Evolutionary conservation across 2,113 vertebrate genomes (phyloP), one percentile per base, ranked within the genome.

Genomic region (Cynocephalus volans): DNA sequence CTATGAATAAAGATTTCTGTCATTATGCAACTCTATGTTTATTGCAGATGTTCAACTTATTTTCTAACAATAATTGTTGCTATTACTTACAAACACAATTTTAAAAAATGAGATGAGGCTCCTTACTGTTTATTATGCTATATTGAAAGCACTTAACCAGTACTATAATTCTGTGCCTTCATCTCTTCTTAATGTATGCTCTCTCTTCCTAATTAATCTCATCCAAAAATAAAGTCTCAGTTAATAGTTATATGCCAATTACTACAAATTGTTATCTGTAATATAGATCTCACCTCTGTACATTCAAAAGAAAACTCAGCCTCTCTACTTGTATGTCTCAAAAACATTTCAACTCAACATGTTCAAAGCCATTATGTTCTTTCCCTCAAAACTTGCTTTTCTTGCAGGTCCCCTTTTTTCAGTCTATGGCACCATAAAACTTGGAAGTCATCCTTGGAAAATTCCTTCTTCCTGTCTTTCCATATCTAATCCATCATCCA

Each of bases 21-120:
- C 41, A 83, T 92, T 50, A 41, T 72, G 23, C 60, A 85, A 52
- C 6, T 83, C 28, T 95, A 13, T 83, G 67, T 83, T 83, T 67
- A 70, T 85, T 54, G 36, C 17, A 83, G 33, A 52, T 75, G 79
- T 0, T 50, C 13, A 36, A 82, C 13, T 86, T 86, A 70, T 69
- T 86, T 97, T 91, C 31, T 95, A 88, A 54, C 8, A 93, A 13
- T 83, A 76, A 89, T 62, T 95, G n/a, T 79, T 85, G 54, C 56
- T 84, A 79, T 54, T 80, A 65, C 56, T 70, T 80, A 70, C 33
- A 77, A 93, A 65, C 12, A 60, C 36, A 60, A 12, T 26, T 69
- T 88, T 69, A 13, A 17, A 23, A 62, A 76, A 45, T 76, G 48
- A 76, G 21, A 45, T 83, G 33, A 41, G 10, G 0, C 3, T 70